Base-by-base conservation (phyloP, 2,113 vertebrate genomes). In the Xenopus laevis region DNA sequence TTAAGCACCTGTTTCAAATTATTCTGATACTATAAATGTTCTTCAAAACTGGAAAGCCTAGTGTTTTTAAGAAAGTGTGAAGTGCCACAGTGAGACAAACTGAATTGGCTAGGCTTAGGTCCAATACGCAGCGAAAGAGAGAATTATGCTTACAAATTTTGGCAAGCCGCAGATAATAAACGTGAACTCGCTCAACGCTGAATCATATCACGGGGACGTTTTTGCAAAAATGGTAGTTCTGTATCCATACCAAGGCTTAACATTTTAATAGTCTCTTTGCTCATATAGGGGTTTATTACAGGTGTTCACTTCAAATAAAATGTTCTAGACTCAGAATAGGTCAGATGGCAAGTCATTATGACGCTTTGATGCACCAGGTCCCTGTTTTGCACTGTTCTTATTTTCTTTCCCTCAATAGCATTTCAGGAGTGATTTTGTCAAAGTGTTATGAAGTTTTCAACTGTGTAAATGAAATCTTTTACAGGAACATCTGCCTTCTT, bases 1-100 rank as follows among this genome's bases (percentile, higher is more conserved):
- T 86, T 71, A 10, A 89, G 84, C 87, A 91, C 88, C 91, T 92
- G 91, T 74, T 89, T 85, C 84, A 81, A 80, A 87, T 91, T 83
- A 85, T 80, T 77, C 71, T 81, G 79, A 78, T 82, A 75, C 82
- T 71, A 83, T 76, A 87, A 89, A 83, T 82, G 85, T 82, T 79
- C 84, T 80, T 81, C 77, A 81, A 84, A 86, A 83, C 71, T 83
- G 80, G 81, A 84, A 83, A 85, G 57, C 67, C 40, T 65, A 46
- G 74, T 81, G 78, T 81, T 88, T n/a, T 86, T 85, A 84, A 83
- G 84, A 63, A 89, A 88, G 77, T 72, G 78, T 87, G 78, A 82
- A 63, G n/a, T 64, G 16, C 71, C 79, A 79, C 0, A 62, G 83
- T 81, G 85, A 89, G 79, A 78, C 80, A 73, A 65, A 74, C 23